Conservation (phyloP, 1,140 invertebrate genomes). For the Apolygus lucorum region DNA sequence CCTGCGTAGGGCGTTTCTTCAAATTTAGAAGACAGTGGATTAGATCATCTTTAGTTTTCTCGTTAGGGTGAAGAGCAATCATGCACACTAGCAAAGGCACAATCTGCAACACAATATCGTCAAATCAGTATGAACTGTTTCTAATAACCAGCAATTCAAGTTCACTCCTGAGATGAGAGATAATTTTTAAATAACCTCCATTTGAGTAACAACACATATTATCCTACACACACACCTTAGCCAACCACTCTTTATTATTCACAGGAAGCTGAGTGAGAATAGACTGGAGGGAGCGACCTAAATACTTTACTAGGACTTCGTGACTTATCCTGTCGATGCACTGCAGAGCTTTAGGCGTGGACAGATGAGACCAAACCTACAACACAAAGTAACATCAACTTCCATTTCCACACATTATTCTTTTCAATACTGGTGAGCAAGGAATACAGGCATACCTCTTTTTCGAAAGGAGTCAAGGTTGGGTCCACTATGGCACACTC, state of each 20-base stretch:
- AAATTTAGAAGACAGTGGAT: conserved; percentile 64
- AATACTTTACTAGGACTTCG: not conserved
- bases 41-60: conserved; percentile 53
- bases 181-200: too few species aligned
- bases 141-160: too few species aligned
- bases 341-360: not conserved
- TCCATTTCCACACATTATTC: not conserved
- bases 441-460: not conserved
- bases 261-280: conserved; percentile 1
- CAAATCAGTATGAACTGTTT: too few species aligned
- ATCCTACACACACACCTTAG: conserved; percentile 21
- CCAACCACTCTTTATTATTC: conserved; percentile 15
- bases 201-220: too few species aligned
- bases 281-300: conserved; percentile 3
- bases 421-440: not conserved
- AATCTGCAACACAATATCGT: conserved; percentile 46
- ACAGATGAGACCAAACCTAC: conserved; percentile 7
- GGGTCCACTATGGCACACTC: not conserved
- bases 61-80: conserved; percentile 52
- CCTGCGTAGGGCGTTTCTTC: conserved; percentile 62
- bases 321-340: not conserved
- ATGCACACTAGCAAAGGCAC: conserved; percentile 59
- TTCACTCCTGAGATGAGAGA: too few species aligned
- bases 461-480: not conserved
- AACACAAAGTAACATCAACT: not conserved